Percentiles rank a stretch among this genome's conserved stretches.
Conservation (phyloP, 2,888 invertebrate species). For the Caenorhabditis japonica region DNA sequence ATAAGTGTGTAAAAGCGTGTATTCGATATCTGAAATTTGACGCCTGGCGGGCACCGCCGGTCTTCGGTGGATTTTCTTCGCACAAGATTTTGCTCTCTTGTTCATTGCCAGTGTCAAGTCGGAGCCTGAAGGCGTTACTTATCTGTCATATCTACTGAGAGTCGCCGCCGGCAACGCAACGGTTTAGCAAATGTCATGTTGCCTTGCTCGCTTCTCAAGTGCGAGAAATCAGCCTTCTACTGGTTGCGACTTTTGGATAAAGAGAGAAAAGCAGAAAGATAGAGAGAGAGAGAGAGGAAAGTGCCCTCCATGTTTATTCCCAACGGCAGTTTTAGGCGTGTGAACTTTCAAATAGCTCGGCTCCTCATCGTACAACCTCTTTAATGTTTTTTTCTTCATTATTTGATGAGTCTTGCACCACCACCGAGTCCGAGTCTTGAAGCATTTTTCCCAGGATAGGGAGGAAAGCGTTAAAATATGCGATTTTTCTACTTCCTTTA, state of each 20-base stretch:
- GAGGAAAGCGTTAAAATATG: not conserved
- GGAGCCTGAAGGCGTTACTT: too few species aligned
- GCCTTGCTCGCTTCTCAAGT: constrained; percentile 32
- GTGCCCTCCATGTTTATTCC: constrained; percentile 40
- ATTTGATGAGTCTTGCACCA: constrained; percentile 17
- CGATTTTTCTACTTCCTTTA: too few species aligned
- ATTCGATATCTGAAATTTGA: constrained; percentile 48
- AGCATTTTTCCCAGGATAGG: constrained; percentile 20
- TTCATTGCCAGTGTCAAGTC: too few species aligned
- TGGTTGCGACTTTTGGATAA: too few species aligned
- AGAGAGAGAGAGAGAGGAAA: too few species aligned
- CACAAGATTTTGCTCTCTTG: too few species aligned
- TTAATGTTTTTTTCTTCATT: constrained; percentile 28
- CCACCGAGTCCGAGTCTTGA: too few species aligned
- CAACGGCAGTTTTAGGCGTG: constrained; percentile 56
- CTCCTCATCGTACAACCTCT: constrained; percentile 43
- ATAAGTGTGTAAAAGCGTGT: constrained; percentile 51
- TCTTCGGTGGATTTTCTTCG: too few species aligned
- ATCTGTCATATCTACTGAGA: constrained; percentile 33
- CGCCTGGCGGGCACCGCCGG: constrained; percentile 18
- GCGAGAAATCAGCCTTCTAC: constrained; percentile 43
- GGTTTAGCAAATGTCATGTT: constrained; percentile 39
- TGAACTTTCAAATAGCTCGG: constrained; percentile 47
- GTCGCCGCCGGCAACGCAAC: constrained; percentile 42
- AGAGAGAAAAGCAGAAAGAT: too few species aligned